These are phyloP conservation scores for Limonius californicus DNA, from an alignment of 1,140 invertebrate species.

Conservation along the genomic window DNA sequence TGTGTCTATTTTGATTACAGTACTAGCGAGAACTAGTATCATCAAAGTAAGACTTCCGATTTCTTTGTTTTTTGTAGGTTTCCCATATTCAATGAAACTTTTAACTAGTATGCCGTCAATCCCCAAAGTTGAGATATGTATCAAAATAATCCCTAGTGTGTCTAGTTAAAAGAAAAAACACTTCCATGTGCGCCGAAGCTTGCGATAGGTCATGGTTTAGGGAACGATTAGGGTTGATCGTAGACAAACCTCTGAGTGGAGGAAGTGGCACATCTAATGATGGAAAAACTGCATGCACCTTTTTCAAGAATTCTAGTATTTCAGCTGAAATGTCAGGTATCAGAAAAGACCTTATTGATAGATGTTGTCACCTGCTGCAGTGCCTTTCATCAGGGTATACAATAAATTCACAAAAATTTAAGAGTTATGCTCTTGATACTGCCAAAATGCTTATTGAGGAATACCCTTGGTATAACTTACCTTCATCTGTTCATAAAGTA, in stretches of 20 bases:
- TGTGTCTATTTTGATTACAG: too few species aligned
- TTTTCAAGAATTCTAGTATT: background rate
- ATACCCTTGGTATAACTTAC: slow-evolving; percentile 39
- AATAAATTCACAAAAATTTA: slow-evolving; percentile 12
- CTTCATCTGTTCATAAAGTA: slow-evolving; percentile 42
- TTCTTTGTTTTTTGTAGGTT: too few species aligned
- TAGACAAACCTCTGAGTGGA: background rate
- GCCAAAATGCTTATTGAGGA: slow-evolving; percentile 21
- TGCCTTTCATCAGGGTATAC: background rate
- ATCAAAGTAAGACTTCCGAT: too few species aligned
- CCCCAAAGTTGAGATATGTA: too few species aligned
- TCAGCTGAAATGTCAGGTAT: background rate
- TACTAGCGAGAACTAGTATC: too few species aligned
- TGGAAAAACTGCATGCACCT: background rate
- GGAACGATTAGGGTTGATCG: background rate
- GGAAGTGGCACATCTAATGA: background rate
- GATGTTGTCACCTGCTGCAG: background rate
- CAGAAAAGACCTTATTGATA: background rate
- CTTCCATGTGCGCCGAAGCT: too few species aligned
- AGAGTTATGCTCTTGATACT: background rate
- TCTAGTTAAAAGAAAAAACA: too few species aligned
- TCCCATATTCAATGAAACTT: too few species aligned
- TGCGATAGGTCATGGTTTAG: too few species aligned
- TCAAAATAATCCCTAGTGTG: too few species aligned
- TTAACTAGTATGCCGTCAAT: too few species aligned